Percentiles rank a stretch among this genome's conserved stretches.
Conservation (phyloP, 2,797 vertebrate species). For the Rhabdomys pumilio region DNA sequence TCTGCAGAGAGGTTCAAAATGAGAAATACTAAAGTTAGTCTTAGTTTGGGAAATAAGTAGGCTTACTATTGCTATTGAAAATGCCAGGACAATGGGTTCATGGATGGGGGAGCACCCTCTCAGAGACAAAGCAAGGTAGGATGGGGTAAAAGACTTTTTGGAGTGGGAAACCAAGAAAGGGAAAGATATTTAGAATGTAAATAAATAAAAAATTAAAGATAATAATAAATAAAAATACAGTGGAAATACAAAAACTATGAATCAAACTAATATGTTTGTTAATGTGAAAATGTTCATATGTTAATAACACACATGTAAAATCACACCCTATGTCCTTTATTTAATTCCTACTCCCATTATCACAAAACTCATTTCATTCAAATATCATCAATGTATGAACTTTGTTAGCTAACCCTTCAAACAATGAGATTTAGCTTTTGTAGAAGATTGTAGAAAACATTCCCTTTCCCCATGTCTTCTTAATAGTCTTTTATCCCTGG, state of each 20-base stretch:
- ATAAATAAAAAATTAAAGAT: not conserved
- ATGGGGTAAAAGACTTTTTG: not conserved
- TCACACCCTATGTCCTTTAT: not conserved
- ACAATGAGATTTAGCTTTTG: not conserved
- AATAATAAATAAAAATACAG: not conserved
- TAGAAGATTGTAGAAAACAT: not conserved
- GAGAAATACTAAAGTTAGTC: not conserved
- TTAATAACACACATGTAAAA: not conserved
- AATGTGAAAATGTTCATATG: not conserved
- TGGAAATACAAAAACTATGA: not conserved
- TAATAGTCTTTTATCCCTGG: not conserved
- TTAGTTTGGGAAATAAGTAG: not conserved
- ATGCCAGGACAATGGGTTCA: not conserved
- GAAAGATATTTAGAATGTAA: not conserved
- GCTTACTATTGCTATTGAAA: not conserved
- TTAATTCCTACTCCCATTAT: not conserved
- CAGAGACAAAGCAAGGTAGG: not conserved
- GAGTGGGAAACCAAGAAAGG: not conserved
- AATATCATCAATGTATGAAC: not conserved
- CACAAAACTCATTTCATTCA: not conserved
- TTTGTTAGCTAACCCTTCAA: not conserved
- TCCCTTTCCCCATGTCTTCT: not conserved
- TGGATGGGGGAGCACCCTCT: not conserved
- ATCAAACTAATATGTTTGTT: not conserved
- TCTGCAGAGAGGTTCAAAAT: not conserved